Evolutionary conservation across 2,113 vertebrate species (phyloP).

Genomic region (Myotis yumanensis): DNA sequence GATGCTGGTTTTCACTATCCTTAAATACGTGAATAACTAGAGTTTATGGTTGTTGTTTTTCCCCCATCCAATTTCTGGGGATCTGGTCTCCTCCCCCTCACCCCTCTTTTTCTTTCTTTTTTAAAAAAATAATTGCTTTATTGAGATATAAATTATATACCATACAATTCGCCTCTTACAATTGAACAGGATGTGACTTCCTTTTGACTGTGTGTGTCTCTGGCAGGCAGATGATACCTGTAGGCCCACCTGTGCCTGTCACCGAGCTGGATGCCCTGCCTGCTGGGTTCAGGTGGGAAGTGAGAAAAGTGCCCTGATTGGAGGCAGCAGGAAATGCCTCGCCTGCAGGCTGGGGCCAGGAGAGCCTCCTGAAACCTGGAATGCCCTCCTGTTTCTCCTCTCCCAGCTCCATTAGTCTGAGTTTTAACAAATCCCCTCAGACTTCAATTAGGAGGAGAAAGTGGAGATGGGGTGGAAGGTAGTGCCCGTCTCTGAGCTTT

Average conservation of each 20-base stretch:
- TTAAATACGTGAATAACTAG: background rate
- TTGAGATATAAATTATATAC: background rate
- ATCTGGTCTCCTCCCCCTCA: background rate
- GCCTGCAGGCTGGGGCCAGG: background rate
- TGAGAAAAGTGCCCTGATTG: background rate
- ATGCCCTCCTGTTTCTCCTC: background rate
- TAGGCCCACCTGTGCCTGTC: background rate
- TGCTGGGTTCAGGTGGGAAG: no score
- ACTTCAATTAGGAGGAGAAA: background rate
- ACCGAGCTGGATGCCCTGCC: no score
- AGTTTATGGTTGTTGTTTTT: background rate
- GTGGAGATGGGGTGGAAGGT: background rate
- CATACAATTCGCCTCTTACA: background rate
- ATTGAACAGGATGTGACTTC: background rate
- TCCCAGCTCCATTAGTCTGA: no score
- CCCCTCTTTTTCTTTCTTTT: background rate
- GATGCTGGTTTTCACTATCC: background rate
- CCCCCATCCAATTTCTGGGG: background rate
- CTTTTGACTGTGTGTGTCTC: background rate
- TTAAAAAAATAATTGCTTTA: background rate
- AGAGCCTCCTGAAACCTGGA: background rate
- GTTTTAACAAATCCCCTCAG: background rate
- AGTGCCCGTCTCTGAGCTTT: background rate
- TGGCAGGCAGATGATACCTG: background rate
- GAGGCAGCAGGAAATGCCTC: background rate